Percentiles rank a stretch among this genome's conserved stretches.
These are phyloP conservation scores for Poeciliopsis infans DNA, from an alignment of 2,797 vertebrate genomes.

Conservation along the genomic window DNA sequence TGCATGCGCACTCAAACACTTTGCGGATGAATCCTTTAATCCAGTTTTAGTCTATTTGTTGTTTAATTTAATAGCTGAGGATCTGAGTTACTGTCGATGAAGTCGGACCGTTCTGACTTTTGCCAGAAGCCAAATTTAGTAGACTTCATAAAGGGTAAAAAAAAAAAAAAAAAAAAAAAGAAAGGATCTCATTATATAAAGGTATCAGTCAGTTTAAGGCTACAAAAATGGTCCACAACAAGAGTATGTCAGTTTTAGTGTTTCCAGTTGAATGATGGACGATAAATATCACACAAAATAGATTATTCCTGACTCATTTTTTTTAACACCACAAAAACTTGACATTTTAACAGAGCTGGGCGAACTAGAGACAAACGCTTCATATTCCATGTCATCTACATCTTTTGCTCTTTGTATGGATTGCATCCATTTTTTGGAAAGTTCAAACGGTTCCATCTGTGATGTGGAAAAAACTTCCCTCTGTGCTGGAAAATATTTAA, in stretches of 20 bases:
- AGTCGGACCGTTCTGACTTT: background rate
- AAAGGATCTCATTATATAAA: background rate
- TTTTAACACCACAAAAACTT: background rate
- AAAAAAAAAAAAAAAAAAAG: background rate
- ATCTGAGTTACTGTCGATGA: background rate
- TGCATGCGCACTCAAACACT: background rate
- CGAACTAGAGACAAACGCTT: background rate
- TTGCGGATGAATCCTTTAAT: background rate
- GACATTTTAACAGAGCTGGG: background rate
- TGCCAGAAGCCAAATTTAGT: background rate
- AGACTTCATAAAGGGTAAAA: background rate
- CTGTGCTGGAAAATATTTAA: constrained; percentile 68
- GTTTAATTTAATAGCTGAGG: background rate
- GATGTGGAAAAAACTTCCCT: constrained; percentile 48
- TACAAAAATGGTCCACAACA: background rate
- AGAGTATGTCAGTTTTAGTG: too few relatives aligned
- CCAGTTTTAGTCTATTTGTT: background rate
- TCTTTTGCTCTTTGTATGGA: background rate
- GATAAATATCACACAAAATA: background rate
- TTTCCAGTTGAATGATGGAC: background rate
- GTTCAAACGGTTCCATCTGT: constrained; percentile 4
- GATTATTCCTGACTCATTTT: background rate
- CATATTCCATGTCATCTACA: background rate
- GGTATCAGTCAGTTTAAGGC: background rate
- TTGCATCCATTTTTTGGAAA: background rate